A percentile compares a stretch with the other conserved stretches of the same genome.
These are phyloP conservation scores for Drosophila anomalata DNA, from an alignment of 2,888 invertebrate genomes.

Conservation along the genomic window DNA sequence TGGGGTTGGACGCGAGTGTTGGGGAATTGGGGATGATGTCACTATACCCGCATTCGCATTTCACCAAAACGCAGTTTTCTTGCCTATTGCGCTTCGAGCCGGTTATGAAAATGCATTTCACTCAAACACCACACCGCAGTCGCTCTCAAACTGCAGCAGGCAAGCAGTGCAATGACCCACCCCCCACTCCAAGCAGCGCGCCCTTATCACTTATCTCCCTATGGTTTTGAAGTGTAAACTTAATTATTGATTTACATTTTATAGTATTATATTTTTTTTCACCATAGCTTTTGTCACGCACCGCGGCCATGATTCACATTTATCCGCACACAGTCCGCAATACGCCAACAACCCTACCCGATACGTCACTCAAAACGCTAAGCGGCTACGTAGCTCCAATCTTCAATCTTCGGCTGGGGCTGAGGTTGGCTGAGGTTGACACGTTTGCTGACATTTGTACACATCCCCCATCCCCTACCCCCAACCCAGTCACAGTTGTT, in stretches of 20 bases:
- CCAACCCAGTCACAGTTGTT: constrained; percentile 40
- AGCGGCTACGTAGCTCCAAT: constrained; percentile 35
- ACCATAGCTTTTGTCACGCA: constrained; percentile 56
- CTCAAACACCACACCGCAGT: constrained; percentile 8
- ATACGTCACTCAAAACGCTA: constrained; percentile 57
- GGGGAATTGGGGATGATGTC: constrained; percentile 20
- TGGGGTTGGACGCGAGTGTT: constrained; percentile 27
- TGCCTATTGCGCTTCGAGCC: constrained; percentile 27
- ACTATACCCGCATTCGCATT: constrained; percentile 10
- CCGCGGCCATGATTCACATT: constrained; percentile 41
- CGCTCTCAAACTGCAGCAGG: background rate
- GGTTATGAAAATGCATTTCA: background rate
- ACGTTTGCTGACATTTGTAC: constrained; percentile 57
- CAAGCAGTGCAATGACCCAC: constrained; percentile 48
- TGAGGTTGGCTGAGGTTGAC: constrained; percentile 60
- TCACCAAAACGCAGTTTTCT: constrained; percentile 19
- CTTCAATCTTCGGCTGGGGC: constrained; percentile 22
- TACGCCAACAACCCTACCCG: constrained; percentile 56
- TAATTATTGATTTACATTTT: constrained; percentile 44
- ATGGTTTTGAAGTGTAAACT: constrained; percentile 21
- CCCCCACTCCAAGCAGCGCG: constrained; percentile 33
- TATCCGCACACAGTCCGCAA: constrained; percentile 30
- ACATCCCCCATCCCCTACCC: background rate
- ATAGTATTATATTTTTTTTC: constrained; percentile 31
- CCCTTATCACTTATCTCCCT: constrained; percentile 20